Evolutionary conservation across 1,140 invertebrate species (phyloP).

Genomic region (Odontomachus brunneus): DNA sequence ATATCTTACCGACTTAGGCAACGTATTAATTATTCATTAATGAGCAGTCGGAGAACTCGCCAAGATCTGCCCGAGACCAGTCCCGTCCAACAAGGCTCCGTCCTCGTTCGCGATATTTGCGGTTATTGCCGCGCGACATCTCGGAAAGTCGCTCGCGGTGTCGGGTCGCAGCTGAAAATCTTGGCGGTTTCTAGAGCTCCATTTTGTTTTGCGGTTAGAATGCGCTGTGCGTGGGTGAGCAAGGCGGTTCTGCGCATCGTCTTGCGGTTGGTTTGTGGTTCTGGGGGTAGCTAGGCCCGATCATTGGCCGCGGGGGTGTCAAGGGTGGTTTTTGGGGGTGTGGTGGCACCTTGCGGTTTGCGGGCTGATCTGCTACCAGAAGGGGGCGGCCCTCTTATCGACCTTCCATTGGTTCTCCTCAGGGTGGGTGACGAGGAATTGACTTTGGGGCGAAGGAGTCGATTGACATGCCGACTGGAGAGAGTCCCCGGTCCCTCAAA

Average conservation of each 20-base stretch:
- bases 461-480: constrained; percentile 51
- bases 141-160: constrained; percentile 10
- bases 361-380: constrained; percentile 83
- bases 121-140: background rate
- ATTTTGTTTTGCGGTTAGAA: constrained; percentile 85
- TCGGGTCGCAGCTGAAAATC: constrained; percentile 58
- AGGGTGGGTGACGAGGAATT: constrained; percentile 43
- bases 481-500: too few relatives aligned
- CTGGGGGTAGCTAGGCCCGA: constrained; percentile 84
- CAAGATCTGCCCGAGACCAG: background rate
- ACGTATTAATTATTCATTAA: constrained; percentile 17
- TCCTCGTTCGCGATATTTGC: background rate
- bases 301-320: constrained; percentile 85
- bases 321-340: constrained; percentile 84
- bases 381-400: constrained; percentile 82
- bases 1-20: background rate
- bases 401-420: constrained; percentile 77
- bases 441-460: constrained; percentile 57
- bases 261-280: constrained; percentile 86
- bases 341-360: constrained; percentile 86
- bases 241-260: constrained; percentile 85
- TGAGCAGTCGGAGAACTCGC: background rate
- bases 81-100: background rate
- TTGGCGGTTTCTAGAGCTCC: constrained; percentile 75
- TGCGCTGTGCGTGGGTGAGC: constrained; percentile 78